A percentile compares a stretch with the other conserved stretches of the same genome.
Evolutionary conservation across 2,888 invertebrate genomes (phyloP).

Genomic region (Smittia aterrima): DNA sequence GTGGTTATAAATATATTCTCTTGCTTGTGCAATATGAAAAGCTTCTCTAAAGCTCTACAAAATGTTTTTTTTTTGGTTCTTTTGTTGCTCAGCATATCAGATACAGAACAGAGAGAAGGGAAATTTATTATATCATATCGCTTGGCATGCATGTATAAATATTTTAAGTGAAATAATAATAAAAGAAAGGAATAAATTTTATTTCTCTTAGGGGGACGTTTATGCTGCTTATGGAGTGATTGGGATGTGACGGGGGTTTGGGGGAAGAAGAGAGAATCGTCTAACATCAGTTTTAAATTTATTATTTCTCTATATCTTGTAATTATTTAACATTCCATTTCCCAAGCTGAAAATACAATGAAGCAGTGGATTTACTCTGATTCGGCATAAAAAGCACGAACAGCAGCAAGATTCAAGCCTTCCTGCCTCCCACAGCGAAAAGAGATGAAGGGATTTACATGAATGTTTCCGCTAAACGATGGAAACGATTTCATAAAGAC

Average conservation of each 20-base stretch:
- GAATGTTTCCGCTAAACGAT: not conserved
- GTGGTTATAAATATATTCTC: not conserved
- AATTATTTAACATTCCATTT: not conserved
- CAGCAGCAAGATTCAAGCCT: not conserved
- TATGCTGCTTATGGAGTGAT: no score
- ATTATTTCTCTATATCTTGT: not conserved
- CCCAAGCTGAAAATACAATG: not conserved
- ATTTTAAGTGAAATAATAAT: not conserved
- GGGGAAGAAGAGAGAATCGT: not conserved
- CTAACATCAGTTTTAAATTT: conserved; percentile 1
- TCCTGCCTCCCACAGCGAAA: not conserved
- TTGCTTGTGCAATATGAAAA: not conserved
- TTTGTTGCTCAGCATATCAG: not conserved
- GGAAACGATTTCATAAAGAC: not conserved
- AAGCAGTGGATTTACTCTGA: not conserved
- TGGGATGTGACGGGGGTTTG: no score
- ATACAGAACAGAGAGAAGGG: conserved; percentile 2
- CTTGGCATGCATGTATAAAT: not conserved
- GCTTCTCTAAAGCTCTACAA: conserved; percentile 6
- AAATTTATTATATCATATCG: not conserved
- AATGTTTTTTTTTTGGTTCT: not conserved
- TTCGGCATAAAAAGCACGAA: not conserved
- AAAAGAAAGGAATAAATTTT: conserved; percentile 1
- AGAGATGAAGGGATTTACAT: not conserved
- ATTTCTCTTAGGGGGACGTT: not conserved